Base-by-base conservation (phyloP, 1,140 invertebrate species). In the Drosophila saltans region DNA sequence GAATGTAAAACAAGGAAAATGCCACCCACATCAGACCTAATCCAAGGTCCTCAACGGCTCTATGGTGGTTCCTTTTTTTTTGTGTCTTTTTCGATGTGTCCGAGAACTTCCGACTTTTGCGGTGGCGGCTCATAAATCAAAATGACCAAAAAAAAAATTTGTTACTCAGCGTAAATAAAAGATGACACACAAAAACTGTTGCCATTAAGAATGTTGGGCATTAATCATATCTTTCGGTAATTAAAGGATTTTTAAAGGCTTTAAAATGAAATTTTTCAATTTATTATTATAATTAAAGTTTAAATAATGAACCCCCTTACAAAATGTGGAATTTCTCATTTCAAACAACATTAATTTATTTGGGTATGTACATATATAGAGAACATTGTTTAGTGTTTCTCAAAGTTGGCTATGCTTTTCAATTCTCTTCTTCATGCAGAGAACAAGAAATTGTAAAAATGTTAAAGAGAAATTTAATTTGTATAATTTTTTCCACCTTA, bases 101-200 rank as follows among this genome's bases (percentile, higher is more conserved):
- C 64, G 66, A 66, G 71, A 61, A 74, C 59, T 79, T 79, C 80
- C 75, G 75, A 79, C 59, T 64, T 45, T 64, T 43, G 73, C 66
- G 73, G 69, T 82, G 80, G 75, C 52, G 67, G 60, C 80, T 52
- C 72, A 83, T 82, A 79, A 82, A 82, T 79, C 75, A 82, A 82
- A 78, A 72, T 76, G 80, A 64, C 75, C 75, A 52, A 55, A 82
- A 75, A 68, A 52, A 16, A 16, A 16, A 16, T 0, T 16, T 43
- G 40, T 69, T 61, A 61, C 56, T 36, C 62, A 30, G 52, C 26
- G 28, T 45, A 67, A 60, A 30, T 2, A 45, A 41, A n/a, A 39
- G 2, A 26, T 36, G 43, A 39, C 8, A 16, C 5, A 40, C 45
- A 21, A 16, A 56, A 52, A 10, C 66, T 39, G 26, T 41, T 16